Conservation (phyloP, 2,888 invertebrate species). For the Anthophora plumipes region DNA sequence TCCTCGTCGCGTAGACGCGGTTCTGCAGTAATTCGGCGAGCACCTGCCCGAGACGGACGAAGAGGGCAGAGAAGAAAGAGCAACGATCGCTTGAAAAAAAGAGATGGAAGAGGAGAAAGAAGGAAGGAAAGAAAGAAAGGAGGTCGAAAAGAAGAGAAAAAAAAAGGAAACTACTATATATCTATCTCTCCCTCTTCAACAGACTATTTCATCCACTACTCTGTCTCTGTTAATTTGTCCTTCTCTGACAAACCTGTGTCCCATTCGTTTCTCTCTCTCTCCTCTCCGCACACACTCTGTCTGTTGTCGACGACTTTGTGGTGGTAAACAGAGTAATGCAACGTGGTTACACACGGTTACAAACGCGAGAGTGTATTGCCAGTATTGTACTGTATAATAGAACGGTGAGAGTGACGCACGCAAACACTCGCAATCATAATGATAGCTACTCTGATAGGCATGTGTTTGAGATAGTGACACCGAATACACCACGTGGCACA, state of each 20-base stretch:
- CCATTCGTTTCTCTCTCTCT: constrained; percentile 31
- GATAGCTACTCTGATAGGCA: constrained; percentile 30
- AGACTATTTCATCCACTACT: constrained; percentile 29
- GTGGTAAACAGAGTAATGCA: constrained; percentile 57
- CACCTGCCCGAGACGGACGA: constrained; percentile 45
- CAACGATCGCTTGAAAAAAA: not conserved
- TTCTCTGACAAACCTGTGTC: not conserved
- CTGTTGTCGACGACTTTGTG: constrained; percentile 41
- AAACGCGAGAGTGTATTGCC: constrained; percentile 4
- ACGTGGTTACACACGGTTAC: constrained; percentile 28
- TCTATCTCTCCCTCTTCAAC: constrained; percentile 42
- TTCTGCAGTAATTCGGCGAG: constrained; percentile 61
- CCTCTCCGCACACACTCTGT: constrained; percentile 21
- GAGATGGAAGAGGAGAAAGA: not conserved
- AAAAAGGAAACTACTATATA: constrained; percentile 41
- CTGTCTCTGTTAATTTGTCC: constrained; percentile 18
- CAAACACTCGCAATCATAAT: constrained; percentile 3
- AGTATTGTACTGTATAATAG: constrained; percentile 12
- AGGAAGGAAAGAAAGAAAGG: not conserved
- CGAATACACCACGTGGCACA: not conserved
- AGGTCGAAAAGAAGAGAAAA: not conserved
- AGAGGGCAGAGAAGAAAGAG: not conserved
- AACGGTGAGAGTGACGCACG: constrained; percentile 26
- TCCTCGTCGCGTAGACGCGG: constrained; percentile 39
- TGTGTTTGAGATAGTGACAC: constrained; percentile 38